Percentiles rank a stretch among this genome's conserved stretches.
Conservation (phyloP, 2,113 vertebrate species). For the Syngnathus scovelli region DNA sequence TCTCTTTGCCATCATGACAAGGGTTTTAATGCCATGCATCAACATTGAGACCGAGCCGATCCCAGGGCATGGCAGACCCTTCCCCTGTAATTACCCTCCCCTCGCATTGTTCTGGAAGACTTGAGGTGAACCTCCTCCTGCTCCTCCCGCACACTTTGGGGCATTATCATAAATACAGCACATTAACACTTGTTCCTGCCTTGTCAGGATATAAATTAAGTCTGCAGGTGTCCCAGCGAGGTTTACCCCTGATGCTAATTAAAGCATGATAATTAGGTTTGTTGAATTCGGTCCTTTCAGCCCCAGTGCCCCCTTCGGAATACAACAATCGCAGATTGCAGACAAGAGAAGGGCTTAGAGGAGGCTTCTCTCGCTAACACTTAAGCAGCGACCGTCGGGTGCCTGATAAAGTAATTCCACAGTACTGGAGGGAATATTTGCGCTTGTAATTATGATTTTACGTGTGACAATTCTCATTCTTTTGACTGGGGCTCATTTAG, state of each 20-base stretch:
- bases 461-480: conserved; percentile 69
- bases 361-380: conserved; percentile 51
- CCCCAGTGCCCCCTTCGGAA: conserved; percentile 84
- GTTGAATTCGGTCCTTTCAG: conserved; percentile 99
- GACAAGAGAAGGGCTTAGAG: conserved; percentile 66
- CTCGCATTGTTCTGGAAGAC: conserved; percentile 67
- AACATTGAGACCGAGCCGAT: conserved; percentile 46
- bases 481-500: conserved; percentile 65
- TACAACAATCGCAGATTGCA: conserved; percentile 72
- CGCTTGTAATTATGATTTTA: conserved; percentile 72
- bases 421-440: conserved; percentile 59
- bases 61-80: conserved; percentile 49
- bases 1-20: conserved; percentile 9
- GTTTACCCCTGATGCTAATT: conserved; percentile 99
- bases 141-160: conserved; percentile 75
- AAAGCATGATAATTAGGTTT: conserved; percentile 99
- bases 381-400: conserved; percentile 55
- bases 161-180: conserved; percentile 99
- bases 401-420: conserved; percentile 60
- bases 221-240: conserved; percentile 99
- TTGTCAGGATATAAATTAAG: conserved; percentile 99
- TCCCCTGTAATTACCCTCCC: conserved; percentile 72
- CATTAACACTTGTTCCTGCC: conserved; percentile 99
- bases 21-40: conserved; percentile 42
- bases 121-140: conserved; percentile 69